phyloP scores from a whole-genome alignment of 2,888 invertebrate genomes.

The Poecilus cupreus region DNA sequence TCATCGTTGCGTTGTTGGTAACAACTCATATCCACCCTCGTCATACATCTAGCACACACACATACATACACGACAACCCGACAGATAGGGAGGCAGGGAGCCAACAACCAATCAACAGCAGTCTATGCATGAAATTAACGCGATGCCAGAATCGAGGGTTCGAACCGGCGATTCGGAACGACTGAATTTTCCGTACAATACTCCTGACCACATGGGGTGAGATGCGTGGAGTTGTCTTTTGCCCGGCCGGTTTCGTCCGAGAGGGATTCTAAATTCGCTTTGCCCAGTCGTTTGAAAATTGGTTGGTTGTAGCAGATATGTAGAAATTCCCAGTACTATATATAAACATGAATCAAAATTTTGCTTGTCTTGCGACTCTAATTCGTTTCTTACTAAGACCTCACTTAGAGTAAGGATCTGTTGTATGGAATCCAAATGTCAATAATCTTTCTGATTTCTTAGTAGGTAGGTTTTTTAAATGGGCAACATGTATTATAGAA shows the following conservation, averaged over 20 bases:
- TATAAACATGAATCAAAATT: no score
- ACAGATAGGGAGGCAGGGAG: background rate
- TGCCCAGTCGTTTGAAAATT: no score
- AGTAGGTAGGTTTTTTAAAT: no score
- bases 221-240: background rate
- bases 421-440: no score
- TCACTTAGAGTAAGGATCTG: no score
- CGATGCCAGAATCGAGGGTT: constrained; percentile 16
- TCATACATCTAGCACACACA: constrained; percentile 27
- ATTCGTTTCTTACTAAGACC: no score
- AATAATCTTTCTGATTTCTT: no score
- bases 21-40: constrained; percentile 21
- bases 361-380: no score
- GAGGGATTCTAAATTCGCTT: background rate
- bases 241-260: background rate
- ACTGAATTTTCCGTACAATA: constrained; percentile 53
- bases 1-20: constrained; percentile 10
- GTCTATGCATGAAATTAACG: constrained; percentile 58
- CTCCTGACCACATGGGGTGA: constrained; percentile 51
- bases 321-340: no score
- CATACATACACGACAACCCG: background rate
- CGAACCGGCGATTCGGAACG: constrained; percentile 53
- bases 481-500: no score
- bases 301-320: no score
- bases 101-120: background rate